Evolutionary conservation across 1,140 invertebrate genomes (phyloP), one percentile per base, ranked within the genome.

Genomic region (Drusus annulatus): DNA sequence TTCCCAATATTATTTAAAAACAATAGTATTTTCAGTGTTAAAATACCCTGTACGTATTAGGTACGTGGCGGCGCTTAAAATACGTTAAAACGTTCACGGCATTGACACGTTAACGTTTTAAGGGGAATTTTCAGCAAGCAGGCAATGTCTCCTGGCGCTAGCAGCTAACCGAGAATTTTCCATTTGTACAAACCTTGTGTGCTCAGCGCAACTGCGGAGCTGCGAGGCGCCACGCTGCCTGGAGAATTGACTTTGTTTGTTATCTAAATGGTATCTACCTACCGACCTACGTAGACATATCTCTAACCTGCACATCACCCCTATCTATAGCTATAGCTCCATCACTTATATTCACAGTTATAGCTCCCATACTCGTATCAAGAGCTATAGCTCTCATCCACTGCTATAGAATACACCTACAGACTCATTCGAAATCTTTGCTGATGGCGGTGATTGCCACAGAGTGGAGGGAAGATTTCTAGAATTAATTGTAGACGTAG

Each of bases 171-270:
- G 36, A 65, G 62, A 65, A 65, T 65, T 65, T 65, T 65, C 62
- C 62, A 65, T 65, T 65, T 65, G 36, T 10, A 45, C 62, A 13
- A 16, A 13, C 23, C n/a, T 21, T 65, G 62, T 65, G 25, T 65
- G 25, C 62, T 16, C 7, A 65, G 62, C 28, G 62, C 62, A 28
- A 16, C 21, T 21, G 60, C 7, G 23, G 15, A 17, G 65, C 21
- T 21, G 60, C 7, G 60, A 23, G 36, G 65, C 15, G 65, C n/a
- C 25, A 10, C n/a, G 31, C 17, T 19, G 76, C 62, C 54, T n/a
- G 51, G 23, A 63, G 76, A 62, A 65, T 77, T 77, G 60, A 77
- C n/a, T 77, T 65, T 65, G 76, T 77, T 77, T 77, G 76, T 77
- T 77, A 77, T 77, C 76, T 36, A 77, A 77, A 77, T 77, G 60